A percentile compares a stretch with the other conserved stretches of the same genome.
These are phyloP conservation scores for Pseudomyrmex pallidus DNA, from an alignment of 1,140 invertebrate genomes.

Conservation along the genomic window DNA sequence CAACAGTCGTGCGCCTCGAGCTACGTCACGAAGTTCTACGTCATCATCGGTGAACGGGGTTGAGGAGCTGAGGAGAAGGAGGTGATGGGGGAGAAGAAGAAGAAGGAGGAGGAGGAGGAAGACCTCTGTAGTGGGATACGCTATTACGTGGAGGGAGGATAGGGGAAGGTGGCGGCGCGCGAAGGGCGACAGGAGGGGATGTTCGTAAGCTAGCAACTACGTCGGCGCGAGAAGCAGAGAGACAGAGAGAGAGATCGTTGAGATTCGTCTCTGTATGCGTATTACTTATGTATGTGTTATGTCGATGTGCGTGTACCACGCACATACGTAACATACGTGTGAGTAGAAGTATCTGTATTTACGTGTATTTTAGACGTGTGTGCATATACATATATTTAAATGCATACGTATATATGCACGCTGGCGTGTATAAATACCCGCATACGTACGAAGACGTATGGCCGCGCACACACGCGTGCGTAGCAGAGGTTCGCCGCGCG, in stretches of 20 bases:
- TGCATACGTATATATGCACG: not conserved
- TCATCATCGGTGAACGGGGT: constrained; percentile 82
- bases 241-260: constrained; percentile 9
- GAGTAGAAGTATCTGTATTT: not conserved
- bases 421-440: constrained; percentile 60
- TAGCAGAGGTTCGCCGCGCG: constrained; percentile 70
- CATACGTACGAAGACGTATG: constrained; percentile 44
- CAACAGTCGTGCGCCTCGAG: constrained; percentile 69
- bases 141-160: constrained; percentile 37
- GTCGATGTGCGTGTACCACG: constrained; percentile 43
- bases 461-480: constrained; percentile 81
- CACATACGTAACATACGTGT: not conserved
- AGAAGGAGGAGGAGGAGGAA: constrained; percentile 63
- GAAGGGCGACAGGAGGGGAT: constrained; percentile 49
- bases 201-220: constrained; percentile 55
- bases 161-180: constrained; percentile 64
- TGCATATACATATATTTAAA: not conserved
- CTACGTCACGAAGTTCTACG: constrained; percentile 80
- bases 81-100: constrained; percentile 33
- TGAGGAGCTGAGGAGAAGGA: constrained; percentile 16
- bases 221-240: constrained; percentile 51
- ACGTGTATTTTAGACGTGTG: constrained; percentile 2
- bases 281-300: not conserved
- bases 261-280: constrained; percentile 30
- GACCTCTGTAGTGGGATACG: constrained; percentile 59